phyloP scores from a whole-genome alignment of 64 coral and sea anemone genomes.

The Cladopsammia gracilis region DNA sequence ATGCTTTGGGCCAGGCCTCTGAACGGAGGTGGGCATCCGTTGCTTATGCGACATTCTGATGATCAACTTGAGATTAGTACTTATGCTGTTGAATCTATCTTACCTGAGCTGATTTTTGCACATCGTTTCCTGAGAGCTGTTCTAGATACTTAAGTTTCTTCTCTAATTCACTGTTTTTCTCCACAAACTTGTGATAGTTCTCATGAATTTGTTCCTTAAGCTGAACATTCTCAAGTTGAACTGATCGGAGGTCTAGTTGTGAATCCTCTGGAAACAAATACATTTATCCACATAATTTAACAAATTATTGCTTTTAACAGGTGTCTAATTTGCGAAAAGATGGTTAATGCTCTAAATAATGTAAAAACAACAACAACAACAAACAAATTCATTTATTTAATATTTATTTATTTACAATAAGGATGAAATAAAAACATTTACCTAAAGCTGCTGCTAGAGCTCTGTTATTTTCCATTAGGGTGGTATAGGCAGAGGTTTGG shows the following conservation, averaged over 20 bases:
- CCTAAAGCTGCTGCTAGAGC: conserved; percentile 22
- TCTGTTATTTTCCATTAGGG: conserved; percentile 14
- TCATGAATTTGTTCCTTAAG: conserved; percentile 19
- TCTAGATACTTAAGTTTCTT: neutral
- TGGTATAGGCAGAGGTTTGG: neutral
- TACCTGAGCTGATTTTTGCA: conserved; percentile 1
- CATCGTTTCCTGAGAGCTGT: neutral
- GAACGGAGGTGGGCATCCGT: no score
- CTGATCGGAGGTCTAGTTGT: neutral
- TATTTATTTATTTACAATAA: no score
- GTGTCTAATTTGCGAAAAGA: neutral
- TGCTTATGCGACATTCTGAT: no score
- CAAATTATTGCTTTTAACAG: neutral
- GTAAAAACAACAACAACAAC: no score
- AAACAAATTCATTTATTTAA: no score
- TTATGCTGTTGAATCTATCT: no score
- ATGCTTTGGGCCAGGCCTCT: no score
- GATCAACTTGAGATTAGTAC: no score
- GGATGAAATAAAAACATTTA: no score
- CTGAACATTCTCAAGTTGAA: conserved; percentile 1
- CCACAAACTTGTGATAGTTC: conserved; percentile 1
- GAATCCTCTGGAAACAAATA: conserved; percentile 24
- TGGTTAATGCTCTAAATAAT: no score
- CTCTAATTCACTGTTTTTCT: conserved; percentile 20
- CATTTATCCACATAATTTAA: neutral